phyloP scores from a whole-genome alignment of 2,888 invertebrate genomes.

The Anorthoa munda region DNA sequence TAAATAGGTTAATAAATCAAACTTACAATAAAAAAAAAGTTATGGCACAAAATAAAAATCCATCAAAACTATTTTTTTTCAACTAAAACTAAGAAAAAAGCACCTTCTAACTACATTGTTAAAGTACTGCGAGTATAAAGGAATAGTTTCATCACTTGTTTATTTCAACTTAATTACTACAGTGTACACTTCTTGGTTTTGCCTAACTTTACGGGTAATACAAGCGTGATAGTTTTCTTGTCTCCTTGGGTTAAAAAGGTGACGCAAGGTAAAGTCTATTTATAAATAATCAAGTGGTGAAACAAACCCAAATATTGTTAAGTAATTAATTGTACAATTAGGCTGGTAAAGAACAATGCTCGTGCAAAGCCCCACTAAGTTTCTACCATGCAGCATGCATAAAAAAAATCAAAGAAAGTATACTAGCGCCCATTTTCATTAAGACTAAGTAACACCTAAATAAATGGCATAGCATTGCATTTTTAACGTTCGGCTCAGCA shows the following conservation, averaged over 20 bases:
- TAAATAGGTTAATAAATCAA: neutral
- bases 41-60: neutral
- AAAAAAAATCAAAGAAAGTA: neutral
- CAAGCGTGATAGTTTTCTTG: neutral
- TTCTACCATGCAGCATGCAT: neutral
- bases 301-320: neutral
- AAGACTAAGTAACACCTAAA: neutral
- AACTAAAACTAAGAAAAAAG: neutral
- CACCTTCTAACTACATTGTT: too few relatives aligned
- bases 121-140: neutral
- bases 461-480: too few relatives aligned
- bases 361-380: conserved; percentile 9
- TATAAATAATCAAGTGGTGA: neutral
- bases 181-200: neutral
- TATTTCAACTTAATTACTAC: neutral
- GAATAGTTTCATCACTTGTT: neutral
- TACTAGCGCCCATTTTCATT: neutral
- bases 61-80: too few relatives aligned
- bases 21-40: neutral
- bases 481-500: too few relatives aligned
- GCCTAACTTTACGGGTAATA: neutral
- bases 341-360: neutral
- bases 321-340: neutral
- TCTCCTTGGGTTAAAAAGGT: neutral
- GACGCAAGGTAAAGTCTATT: neutral